These are phyloP conservation scores for Mythimna loreyi DNA, from an alignment of 2,888 invertebrate species.

Conservation along the genomic window DNA sequence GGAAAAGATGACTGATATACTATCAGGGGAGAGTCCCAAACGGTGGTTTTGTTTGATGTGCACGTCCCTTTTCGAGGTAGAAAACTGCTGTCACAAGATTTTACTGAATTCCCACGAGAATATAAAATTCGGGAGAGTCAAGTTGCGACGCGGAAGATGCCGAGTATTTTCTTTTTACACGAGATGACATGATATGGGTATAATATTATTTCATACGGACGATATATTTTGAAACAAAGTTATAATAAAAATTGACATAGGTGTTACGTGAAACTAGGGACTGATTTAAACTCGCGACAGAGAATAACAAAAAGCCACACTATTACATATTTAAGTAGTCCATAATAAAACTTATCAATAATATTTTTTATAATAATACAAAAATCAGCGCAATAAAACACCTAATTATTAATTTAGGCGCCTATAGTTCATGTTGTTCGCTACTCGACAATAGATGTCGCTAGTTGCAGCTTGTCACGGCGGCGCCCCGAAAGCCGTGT, in stretches of 20 bases:
- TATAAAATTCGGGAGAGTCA: constrained; percentile 52
- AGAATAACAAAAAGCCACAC: neutral
- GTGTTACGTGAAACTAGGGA: neutral
- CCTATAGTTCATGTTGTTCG: constrained; percentile 29
- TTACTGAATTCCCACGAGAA: constrained; percentile 53
- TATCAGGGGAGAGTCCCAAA: constrained; percentile 54
- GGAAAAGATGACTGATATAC: constrained; percentile 50
- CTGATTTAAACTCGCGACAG: neutral
- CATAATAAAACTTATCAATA: neutral
- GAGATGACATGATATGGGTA: constrained; percentile 53
- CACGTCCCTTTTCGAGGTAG: constrained; percentile 59
- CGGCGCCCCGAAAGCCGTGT: constrained; percentile 38
- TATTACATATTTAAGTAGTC: neutral
- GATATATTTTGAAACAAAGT: constrained; percentile 40
- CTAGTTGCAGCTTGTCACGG: constrained; percentile 59
- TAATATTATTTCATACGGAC: constrained; percentile 35
- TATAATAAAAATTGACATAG: constrained; percentile 18
- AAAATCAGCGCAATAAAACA: neutral
- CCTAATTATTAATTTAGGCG: neutral
- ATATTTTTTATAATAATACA: neutral
- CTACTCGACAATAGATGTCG: constrained; percentile 85
- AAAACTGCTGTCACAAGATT: constrained; percentile 55
- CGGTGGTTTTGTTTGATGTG: constrained; percentile 53
- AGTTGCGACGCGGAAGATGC: constrained; percentile 42
- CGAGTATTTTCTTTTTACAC: constrained; percentile 56